Base-by-base conservation (phyloP, 2,113 vertebrate genomes). In the Smithornis capensis region DNA sequence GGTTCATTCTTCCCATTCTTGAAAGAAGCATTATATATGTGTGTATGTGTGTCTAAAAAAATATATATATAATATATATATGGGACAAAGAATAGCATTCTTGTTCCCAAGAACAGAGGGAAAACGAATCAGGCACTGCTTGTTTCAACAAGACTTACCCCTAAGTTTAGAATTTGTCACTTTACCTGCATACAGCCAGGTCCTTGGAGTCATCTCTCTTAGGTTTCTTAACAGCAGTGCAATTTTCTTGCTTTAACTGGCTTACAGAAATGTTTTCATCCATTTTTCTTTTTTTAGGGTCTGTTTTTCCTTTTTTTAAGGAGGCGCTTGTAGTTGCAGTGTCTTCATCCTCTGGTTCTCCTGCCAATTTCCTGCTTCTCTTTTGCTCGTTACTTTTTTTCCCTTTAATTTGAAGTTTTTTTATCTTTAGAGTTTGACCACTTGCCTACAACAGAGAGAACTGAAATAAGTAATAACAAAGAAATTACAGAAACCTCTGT, bases 141-240 rank as follows among this genome's bases (percentile, higher is more conserved):
- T 77, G 17, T 52, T 89, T 57, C 60, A 78, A 35, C 19, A 79
- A 17, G 10, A 28, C 38, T 47, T 79, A 70, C 8, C 35, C 69
- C 71, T 37, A 49, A 40, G 59, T 28, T 80, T 6, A 79, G 53
- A 53, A 65, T 67, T 35, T 89, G 62, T 60, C 27, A 62, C 42
- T 90, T 68, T 92, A 99, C 99, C 98, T 98, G 98, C 99, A 99
- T 55, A 98, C 84, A 71, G 97, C 94, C 93, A 99, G 93, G 94
- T 99, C 98, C 96, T 98, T 98, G 95, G 98, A 98, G 89, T 99
- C 99, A 97, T 99, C 99, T 98, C 98, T 98, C 97, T 98, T 99
- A 89, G 98, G 98, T 96, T 99, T 98, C 93, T 99, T 99, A 78
- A 98, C 91, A 93, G 98, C 97, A 81, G 97, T 97, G 65, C 98